Evolutionary conservation across 2,797 vertebrate genomes (phyloP), one percentile per base, ranked within the genome.

Genomic region (Delichon dasypus): DNA sequence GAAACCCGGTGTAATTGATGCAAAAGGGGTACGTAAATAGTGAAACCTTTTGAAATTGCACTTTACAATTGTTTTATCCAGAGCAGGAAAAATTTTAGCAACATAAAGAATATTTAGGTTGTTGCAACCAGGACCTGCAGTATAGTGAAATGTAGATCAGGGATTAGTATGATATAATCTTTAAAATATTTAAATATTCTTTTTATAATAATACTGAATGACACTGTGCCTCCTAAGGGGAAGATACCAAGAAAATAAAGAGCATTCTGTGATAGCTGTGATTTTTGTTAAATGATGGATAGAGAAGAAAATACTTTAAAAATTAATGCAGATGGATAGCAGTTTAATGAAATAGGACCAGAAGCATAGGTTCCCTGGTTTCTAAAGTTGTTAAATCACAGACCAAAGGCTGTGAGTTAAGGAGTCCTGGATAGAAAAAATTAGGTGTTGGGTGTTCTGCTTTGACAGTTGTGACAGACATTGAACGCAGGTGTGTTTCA

Each of bases 1-100:
- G 8, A 99, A 98, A 83, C 99, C 98, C 7, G 99, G 99, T 77
- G 98, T 99, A 22, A 98, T 99, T 77, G 99, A 99, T 96, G 98
- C 98, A 47, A 99, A 99, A 98, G 99, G 98, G 98, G 99, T 99
- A 98, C 92, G 99, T 98, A 96, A 78, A 96, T 53, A 75, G 11
- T 47, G 54, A 94, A 83, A 93, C 19, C 17, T 89, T 72, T 58
- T 45, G 18, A 80, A 94, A 82, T 66, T 92, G 61, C 29, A 44
- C 47, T 86, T 88, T 67, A 30, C 67, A 73, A 74, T 77, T 78
- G 29, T 30, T 80, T 53, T 67, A 48, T 36, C 88, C 60, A 62
- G 53, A 86, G 65, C 8, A 68, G 53, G 86, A 48, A 29, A 96
- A 40, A 90, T 21, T 72, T 77, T 91, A 61, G 38, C 54, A 62